A percentile compares a stretch with the other conserved stretches of the same genome.
phyloP scores from a whole-genome alignment of 2,113 vertebrate genomes.

The Dipodomys ordii region DNA sequence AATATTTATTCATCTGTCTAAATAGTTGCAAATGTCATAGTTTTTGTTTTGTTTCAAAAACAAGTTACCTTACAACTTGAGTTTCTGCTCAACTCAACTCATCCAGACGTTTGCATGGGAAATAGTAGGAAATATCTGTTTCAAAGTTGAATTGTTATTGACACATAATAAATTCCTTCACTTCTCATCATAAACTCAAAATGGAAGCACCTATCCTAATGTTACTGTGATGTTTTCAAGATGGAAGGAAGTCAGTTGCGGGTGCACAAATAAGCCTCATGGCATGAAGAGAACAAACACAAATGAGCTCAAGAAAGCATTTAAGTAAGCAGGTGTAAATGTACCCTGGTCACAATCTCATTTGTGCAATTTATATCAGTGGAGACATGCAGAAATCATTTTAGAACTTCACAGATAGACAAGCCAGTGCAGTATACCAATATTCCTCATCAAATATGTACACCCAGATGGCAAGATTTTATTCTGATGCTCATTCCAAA shows the following conservation, averaged over 20 bases:
- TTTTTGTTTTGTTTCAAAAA: conserved; percentile 38
- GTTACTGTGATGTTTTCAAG: conserved; percentile 64
- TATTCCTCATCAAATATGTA: background rate
- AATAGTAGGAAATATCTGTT: conserved; percentile 49
- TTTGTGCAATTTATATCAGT: background rate
- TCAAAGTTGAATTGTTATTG: conserved; percentile 50
- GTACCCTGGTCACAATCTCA: background rate
- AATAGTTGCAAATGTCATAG: background rate
- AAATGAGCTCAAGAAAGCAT: conserved; percentile 5
- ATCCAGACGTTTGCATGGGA: conserved; percentile 50
- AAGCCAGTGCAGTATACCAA: background rate
- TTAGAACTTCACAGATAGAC: too few species aligned
- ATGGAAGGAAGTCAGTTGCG: conserved; percentile 42
- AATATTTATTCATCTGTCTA: conserved; percentile 26
- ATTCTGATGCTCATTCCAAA: conserved; percentile 47
- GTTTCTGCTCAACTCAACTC: conserved; percentile 45
- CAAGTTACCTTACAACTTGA: conserved; percentile 12
- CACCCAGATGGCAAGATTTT: background rate
- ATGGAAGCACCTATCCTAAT: conserved; percentile 14
- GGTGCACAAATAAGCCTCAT: background rate
- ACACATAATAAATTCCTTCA: conserved; percentile 68
- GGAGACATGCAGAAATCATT: background rate
- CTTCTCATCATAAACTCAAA: conserved; percentile 58
- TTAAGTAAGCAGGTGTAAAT: conserved; percentile 1
- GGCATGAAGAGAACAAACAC: background rate